phyloP scores from a whole-genome alignment of 2,888 invertebrate genomes.

The Dendrolimus houi region DNA sequence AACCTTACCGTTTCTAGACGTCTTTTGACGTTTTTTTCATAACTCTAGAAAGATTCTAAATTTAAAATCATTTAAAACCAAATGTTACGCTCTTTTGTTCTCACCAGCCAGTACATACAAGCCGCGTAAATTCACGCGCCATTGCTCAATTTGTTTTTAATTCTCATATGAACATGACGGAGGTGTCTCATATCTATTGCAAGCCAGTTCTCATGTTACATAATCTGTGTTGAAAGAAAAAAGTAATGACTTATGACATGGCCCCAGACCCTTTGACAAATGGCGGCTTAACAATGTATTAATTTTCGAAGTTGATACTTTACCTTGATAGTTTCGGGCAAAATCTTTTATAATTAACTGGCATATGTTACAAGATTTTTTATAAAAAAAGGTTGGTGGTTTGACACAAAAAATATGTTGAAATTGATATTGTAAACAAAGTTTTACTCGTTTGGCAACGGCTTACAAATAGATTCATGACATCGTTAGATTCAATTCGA shows the following conservation, averaged over 20 bases:
- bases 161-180: constrained; percentile 28
- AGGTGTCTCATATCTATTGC: constrained; percentile 38
- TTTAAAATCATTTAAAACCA: too few species aligned
- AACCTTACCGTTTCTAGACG: too few species aligned
- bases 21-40: too few species aligned
- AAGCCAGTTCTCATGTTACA: constrained; percentile 46
- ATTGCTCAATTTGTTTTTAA: constrained; percentile 50
- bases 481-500: not conserved
- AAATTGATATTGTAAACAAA: not conserved
- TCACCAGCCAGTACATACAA: constrained; percentile 28
- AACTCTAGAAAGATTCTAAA: too few species aligned
- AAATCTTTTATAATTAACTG: not conserved
- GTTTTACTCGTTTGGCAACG: not conserved
- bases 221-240: constrained; percentile 15
- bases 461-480: not conserved
- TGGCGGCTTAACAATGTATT: constrained; percentile 13
- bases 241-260: constrained; percentile 18
- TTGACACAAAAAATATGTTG: not conserved
- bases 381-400: not conserved
- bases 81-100: constrained; percentile 29
- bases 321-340: not conserved
- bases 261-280: constrained; percentile 8
- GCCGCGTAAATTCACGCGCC: constrained; percentile 52
- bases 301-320: constrained; percentile 7
- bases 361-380: not conserved